Base-by-base conservation (phyloP, 2,113 vertebrate genomes). In the Elachura formosa region DNA sequence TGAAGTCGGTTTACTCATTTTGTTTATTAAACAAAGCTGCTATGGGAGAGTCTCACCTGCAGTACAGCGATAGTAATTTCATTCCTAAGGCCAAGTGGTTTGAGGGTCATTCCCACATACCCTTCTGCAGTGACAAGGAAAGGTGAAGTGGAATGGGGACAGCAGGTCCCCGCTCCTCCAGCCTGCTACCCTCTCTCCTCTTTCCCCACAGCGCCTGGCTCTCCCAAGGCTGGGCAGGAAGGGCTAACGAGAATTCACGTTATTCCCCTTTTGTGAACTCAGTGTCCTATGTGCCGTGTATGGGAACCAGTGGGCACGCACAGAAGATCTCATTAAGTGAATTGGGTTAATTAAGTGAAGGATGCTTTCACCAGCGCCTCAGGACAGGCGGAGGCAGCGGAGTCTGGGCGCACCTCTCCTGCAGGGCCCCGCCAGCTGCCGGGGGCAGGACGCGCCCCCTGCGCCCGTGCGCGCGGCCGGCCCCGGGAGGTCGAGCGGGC, bases 311-410 rank as follows among this genome's bases (percentile, higher is more conserved):
- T 1, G 59, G 62, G 59, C 78, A 45, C 41, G 20, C n/a, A 43
- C 16, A 38, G 45, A 5, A 49, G 58, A 40, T 46, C 40, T 46
- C 33, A 17, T 38, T 63, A 78, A 49, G 38, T 15, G 36, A 79
- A 67, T 2, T 38, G 55, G 31, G 79, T 46, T 67, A 85, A 94
- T 85, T 38, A 90, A 74, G 61, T 2, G 62, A 12, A 29, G 69
- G 4, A 10, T 25, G 69, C 51, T 66, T 11, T 41, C 66, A 16
- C 1, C 33, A n/a, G 51, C 1, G 36, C 25, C 48, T 33, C 38
- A 0, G 20, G 14, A 1, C 46, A 12, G 48, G 31, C 36, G 9
- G 11, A 6, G 51, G 41, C 5, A 9, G 36, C 0, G 74, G 9
- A 10, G 12, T 2, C 31, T 0, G 5, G 10, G 41, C 46, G 4